These are phyloP conservation scores for Copidosoma floridanum DNA, from an alignment of 1,140 invertebrate genomes.

Conservation along the genomic window DNA sequence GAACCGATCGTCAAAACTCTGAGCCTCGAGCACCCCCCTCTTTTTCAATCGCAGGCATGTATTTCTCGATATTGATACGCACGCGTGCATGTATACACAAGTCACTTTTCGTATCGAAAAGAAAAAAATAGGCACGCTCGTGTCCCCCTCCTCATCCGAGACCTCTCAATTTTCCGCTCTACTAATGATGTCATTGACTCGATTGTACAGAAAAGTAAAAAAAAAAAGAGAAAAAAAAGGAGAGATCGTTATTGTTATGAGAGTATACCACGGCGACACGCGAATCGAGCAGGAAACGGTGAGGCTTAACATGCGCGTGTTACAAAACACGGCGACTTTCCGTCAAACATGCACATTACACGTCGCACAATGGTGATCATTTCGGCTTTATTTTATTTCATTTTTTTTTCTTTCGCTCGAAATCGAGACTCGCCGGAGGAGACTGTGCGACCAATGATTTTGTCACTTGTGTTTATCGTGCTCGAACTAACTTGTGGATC, in stretches of 20 bases:
- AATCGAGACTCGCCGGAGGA: too few relatives aligned
- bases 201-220: too few relatives aligned
- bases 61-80: neutral
- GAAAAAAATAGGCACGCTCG: too few relatives aligned
- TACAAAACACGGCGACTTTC: neutral
- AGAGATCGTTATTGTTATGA: too few relatives aligned
- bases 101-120: too few relatives aligned
- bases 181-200: conserved; percentile 25
- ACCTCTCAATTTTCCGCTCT: conserved; percentile 20
- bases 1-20: too few relatives aligned
- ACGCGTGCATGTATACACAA: too few relatives aligned
- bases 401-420: neutral
- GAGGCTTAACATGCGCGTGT: conserved; percentile 13
- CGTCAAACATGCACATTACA: conserved; percentile 2
- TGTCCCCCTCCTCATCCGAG: too few relatives aligned
- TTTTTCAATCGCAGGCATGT: neutral
- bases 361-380: conserved; percentile 1
- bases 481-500: too few relatives aligned
- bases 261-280: neutral
- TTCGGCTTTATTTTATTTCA: neutral
- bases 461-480: too few relatives aligned
- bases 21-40: neutral
- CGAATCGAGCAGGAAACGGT: neutral
- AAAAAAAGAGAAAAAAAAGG: neutral
- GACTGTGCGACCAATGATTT: too few relatives aligned